Evolutionary conservation across 2,888 invertebrate species (phyloP).

Genomic region (Cheilosia vulpina): DNA sequence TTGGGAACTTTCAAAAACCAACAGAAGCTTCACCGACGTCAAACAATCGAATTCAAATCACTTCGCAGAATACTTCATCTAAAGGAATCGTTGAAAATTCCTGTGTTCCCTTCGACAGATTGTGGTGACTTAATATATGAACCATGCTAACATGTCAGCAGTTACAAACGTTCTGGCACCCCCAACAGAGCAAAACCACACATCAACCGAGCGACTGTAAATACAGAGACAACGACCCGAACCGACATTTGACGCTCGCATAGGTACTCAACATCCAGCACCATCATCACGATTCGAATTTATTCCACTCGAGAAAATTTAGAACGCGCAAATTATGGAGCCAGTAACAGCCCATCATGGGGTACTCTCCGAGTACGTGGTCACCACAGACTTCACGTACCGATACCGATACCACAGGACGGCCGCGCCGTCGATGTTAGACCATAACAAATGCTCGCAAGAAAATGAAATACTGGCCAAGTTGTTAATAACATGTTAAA

Average conservation of each 20-base stretch:
- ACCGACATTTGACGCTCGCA: conserved; percentile 65
- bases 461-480: conserved; percentile 75
- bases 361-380: conserved; percentile 51
- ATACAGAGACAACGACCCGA: conserved; percentile 46
- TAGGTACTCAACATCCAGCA: conserved; percentile 1
- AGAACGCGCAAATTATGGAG: conserved; percentile 72
- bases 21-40: no score
- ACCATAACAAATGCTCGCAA: conserved; percentile 74
- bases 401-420: neutral
- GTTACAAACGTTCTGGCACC: conserved; percentile 72
- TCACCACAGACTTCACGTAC: conserved; percentile 55
- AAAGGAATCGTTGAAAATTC: no score
- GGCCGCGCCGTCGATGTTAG: conserved; percentile 29
- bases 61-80: no score
- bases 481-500: conserved; percentile 77
- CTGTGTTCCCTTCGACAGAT: conserved; percentile 18
- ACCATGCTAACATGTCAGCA: conserved; percentile 62
- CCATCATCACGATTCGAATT: conserved; percentile 70
- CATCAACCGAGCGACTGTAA: conserved; percentile 48
- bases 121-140: conserved; percentile 45
- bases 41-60: no score
- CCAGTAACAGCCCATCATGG: conserved; percentile 26
- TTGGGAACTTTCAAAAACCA: no score
- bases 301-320: conserved; percentile 70
- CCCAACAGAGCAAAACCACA: conserved; percentile 70